Percentiles rank a stretch among this genome's conserved stretches.
These are phyloP conservation scores for Cosmia pyralina DNA, from an alignment of 2,888 invertebrate species.

Conservation along the genomic window DNA sequence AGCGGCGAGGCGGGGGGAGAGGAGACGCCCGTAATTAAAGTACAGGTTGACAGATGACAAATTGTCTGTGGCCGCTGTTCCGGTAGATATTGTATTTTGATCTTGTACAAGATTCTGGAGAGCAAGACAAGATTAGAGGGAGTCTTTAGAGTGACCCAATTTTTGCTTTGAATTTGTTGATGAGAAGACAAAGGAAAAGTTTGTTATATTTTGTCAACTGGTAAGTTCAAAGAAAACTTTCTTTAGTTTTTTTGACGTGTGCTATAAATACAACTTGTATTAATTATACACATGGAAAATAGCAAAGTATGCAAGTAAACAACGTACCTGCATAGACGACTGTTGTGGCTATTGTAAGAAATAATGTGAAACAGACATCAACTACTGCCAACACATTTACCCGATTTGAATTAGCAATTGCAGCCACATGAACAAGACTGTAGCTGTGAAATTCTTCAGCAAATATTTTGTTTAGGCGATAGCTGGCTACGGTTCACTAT, in stretches of 20 bases:
- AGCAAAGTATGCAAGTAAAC: neutral
- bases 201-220: conserved; percentile 4
- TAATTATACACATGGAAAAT: neutral
- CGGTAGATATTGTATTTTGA: conserved; percentile 73
- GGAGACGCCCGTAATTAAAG: conserved; percentile 80
- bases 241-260: neutral
- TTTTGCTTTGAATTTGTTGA: conserved; percentile 39
- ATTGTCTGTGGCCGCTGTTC: conserved; percentile 76
- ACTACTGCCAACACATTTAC: neutral
- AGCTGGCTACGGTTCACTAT: neutral
- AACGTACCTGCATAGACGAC: neutral
- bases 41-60: conserved; percentile 87
- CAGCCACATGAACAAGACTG: neutral
- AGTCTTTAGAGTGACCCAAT: conserved; percentile 25
- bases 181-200: conserved; percentile 22
- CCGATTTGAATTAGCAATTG: neutral
- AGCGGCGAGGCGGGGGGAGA: conserved; percentile 47
- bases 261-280: too few species aligned
- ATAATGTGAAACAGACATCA: neutral
- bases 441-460: too few species aligned
- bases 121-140: conserved; percentile 27
- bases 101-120: conserved; percentile 57
- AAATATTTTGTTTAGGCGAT: neutral
- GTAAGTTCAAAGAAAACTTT: conserved; percentile 16
- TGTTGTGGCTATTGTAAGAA: too few species aligned